Percentiles rank a stretch among this genome's conserved stretches.
Conservation (phyloP, 2,797 vertebrate species). For the Squalus acanthias region DNA sequence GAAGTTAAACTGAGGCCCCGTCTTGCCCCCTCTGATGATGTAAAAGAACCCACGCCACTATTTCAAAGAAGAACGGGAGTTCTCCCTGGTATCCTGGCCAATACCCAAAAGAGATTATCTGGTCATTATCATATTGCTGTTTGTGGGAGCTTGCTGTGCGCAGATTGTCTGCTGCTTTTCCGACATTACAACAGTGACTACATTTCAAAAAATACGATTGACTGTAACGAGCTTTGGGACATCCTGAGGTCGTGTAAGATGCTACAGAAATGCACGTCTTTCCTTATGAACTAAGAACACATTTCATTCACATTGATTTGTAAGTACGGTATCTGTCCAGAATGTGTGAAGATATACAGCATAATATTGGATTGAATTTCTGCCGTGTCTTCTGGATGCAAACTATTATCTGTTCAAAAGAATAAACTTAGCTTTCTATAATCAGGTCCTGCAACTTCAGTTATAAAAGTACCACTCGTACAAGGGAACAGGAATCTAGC, state of each 20-base stretch:
- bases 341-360: not conserved
- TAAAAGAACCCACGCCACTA: not conserved
- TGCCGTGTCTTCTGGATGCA: not conserved
- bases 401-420: not conserved
- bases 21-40: no score
- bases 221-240: not conserved
- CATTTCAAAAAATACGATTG: not conserved
- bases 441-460: conserved; percentile 54
- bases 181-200: not conserved
- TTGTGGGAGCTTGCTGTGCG: not conserved
- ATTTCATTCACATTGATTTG: not conserved
- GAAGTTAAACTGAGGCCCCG: not conserved
- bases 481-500: conserved; percentile 64
- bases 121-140: not conserved
- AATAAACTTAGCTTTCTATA: not conserved
- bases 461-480: conserved; percentile 61
- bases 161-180: not conserved
- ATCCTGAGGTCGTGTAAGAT: not conserved
- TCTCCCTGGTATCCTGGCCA: not conserved
- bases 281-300: no score
- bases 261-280: not conserved
- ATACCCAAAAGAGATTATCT: not conserved
- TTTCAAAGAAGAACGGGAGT: not conserved
- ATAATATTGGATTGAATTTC: not conserved
- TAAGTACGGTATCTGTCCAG: not conserved